phyloP scores from a whole-genome alignment of 2,888 invertebrate genomes.

The Lysandra coridon region DNA sequence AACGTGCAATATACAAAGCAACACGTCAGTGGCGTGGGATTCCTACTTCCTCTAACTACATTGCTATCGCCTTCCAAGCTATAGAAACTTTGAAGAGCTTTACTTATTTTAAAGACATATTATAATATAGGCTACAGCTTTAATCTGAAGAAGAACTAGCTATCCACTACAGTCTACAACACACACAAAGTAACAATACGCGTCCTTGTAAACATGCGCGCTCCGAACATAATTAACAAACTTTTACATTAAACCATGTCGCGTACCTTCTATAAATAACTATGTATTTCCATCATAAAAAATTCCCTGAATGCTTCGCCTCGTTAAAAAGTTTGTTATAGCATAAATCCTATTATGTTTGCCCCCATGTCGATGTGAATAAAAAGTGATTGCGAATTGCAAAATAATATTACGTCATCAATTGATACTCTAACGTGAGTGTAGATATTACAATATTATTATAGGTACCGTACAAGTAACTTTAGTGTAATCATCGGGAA shows the following conservation, averaged over 20 bases:
- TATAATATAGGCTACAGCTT: neutral
- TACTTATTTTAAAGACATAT: neutral
- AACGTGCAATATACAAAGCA: neutral
- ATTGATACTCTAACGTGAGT: neutral
- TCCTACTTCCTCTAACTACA: neutral
- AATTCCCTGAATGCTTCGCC: conserved; percentile 27
- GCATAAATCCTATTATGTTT: conserved; percentile 32
- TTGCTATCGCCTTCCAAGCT: neutral
- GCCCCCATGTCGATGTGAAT: neutral
- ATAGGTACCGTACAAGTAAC: neutral
- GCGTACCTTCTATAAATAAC: conserved; percentile 24
- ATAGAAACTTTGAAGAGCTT: neutral
- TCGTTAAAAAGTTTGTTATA: conserved; percentile 34
- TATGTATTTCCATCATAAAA: conserved; percentile 29
- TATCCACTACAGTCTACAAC: neutral
- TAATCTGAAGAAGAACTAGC: neutral
- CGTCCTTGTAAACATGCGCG: neutral
- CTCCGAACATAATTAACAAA: conserved; percentile 26
- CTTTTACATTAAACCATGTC: conserved; percentile 20
- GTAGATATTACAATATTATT: neutral
- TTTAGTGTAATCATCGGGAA: too few relatives aligned
- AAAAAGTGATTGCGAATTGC: conserved; percentile 12
- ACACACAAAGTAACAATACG: neutral
- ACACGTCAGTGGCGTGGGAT: too few relatives aligned
- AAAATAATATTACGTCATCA: conserved; percentile 12